Percentiles rank a stretch among this genome's conserved stretches.
Evolutionary conservation across 53 echinoderm and acorn worm genomes (phyloP).

Genomic region (Holothuria scabra): DNA sequence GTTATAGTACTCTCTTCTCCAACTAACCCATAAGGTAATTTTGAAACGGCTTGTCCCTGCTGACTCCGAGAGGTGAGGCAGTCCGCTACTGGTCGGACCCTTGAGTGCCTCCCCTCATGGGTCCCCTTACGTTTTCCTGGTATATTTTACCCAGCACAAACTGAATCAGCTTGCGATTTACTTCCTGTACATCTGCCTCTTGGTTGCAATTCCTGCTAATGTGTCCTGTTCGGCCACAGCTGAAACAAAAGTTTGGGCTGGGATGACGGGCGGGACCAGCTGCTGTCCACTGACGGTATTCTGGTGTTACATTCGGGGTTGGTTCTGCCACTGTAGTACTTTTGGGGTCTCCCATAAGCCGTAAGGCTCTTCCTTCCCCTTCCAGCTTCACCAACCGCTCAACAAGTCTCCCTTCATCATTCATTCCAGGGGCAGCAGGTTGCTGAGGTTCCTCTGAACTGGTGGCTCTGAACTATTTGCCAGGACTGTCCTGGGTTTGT

Average conservation of each 20-base stretch:
- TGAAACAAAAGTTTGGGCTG: constrained; percentile 14
- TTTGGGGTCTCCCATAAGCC: no score
- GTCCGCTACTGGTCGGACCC: constrained; percentile 9
- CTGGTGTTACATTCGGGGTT: not conserved
- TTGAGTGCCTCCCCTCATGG: not conserved
- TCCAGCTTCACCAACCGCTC: no score
- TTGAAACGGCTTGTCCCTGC: no score
- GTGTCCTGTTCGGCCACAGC: constrained; percentile 9
- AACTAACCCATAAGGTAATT: not conserved
- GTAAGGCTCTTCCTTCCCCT: no score
- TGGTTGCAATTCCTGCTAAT: not conserved
- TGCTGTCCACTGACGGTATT: constrained; percentile 17
- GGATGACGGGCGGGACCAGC: not conserved
- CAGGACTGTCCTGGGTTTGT: no score
- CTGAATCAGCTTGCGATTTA: constrained; percentile 8
- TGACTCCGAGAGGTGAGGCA: not conserved
- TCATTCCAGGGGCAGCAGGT: no score
- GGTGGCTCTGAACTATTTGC: no score
- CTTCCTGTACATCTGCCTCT: not conserved
- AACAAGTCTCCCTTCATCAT: no score
- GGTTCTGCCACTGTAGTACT: no score
- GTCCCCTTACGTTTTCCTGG: not conserved
- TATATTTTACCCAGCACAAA: not conserved
- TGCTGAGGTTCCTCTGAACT: no score
- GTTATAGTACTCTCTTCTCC: not conserved